Conservation (phyloP, 2,888 invertebrate species). For the Drosophila kuntzei region DNA sequence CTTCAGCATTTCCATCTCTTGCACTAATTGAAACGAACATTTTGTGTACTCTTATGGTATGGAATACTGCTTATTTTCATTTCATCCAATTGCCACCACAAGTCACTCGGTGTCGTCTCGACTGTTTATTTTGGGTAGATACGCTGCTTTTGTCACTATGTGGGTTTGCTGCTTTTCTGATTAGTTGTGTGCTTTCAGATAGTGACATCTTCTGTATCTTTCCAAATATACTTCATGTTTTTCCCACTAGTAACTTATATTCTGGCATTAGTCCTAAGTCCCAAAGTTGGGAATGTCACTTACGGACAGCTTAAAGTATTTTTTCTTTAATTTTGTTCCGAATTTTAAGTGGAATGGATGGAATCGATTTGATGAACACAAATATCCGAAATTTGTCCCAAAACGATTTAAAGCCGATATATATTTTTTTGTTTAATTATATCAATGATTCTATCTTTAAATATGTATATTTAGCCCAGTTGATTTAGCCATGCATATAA, state of each 20-base stretch:
- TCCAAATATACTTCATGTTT: not conserved
- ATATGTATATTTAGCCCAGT: too few species aligned
- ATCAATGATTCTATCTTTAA: too few species aligned
- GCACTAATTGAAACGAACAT: constrained; percentile 76
- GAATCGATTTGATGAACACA: too few species aligned
- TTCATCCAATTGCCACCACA: constrained; percentile 39
- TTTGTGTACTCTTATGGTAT: constrained; percentile 45
- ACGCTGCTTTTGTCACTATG: not conserved
- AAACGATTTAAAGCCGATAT: too few species aligned
- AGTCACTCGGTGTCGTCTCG: constrained; percentile 29
- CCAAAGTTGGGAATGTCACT: not conserved
- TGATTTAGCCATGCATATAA: too few species aligned
- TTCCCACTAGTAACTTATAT: not conserved
- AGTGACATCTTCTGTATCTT: not conserved
- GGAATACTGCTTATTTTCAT: not conserved
- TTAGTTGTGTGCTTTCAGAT: constrained; percentile 26
- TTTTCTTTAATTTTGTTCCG: too few species aligned
- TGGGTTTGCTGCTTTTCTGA: constrained; percentile 21
- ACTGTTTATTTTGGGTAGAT: constrained; percentile 39
- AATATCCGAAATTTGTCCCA: too few species aligned
- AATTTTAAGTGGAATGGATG: too few species aligned
- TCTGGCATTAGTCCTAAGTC: not conserved
- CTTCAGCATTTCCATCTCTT: constrained; percentile 45
- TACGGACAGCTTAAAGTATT: not conserved
- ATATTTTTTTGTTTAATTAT: too few species aligned